Evolutionary conservation across 2,888 invertebrate genomes (phyloP), one percentile per base, ranked within the genome.

Genomic region (Oxycera nigricornis): DNA sequence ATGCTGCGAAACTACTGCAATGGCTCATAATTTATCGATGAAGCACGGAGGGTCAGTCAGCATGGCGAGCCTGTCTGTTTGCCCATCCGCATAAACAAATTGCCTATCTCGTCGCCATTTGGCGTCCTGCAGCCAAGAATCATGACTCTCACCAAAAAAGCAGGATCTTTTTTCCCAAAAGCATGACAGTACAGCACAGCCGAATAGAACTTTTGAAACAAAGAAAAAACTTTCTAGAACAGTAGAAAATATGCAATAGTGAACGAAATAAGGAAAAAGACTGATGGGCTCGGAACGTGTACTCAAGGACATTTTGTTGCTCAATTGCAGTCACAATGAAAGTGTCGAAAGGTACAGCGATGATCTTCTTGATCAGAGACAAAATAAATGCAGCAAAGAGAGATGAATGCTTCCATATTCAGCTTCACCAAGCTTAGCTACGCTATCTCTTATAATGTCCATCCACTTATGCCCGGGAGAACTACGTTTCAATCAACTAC

Each of bases 1-100:
- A 50, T 50, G 50, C 68, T 68, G 68, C 50, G 24, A 68, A 70
- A 70, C 70, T 70, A 70, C 70, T 70, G 70, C 70, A 70, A 31
- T 52, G 70, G 70, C 52, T 70, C 70, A 70, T 70, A 70, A 52
- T 70, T 70, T 52, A 70, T 70, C 24, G 55, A 55, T 55, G 31
- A 14, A 52, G 52, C 30, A 70, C 52, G 31, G 3, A 39, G 65
- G 62, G 65, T 41, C 41, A 65, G 65, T 24, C 24, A 20, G 24
- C 24, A 65, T 41, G 24, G 22, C 41, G 24, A 41, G 55, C 52
- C n/a, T 55, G 46, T 55, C 55, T 70, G 55, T 70, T 70, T 70
- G 31, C 22, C 52, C 55, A 70, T 70, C 70, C 55, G 70, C 52
- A 70, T 70, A 70, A 70, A 55, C 70, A 70, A 70, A 30, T 70